These are phyloP conservation scores for Kryptolebias marmoratus DNA, from an alignment of 2,113 vertebrate genomes.

Conservation along the genomic window DNA sequence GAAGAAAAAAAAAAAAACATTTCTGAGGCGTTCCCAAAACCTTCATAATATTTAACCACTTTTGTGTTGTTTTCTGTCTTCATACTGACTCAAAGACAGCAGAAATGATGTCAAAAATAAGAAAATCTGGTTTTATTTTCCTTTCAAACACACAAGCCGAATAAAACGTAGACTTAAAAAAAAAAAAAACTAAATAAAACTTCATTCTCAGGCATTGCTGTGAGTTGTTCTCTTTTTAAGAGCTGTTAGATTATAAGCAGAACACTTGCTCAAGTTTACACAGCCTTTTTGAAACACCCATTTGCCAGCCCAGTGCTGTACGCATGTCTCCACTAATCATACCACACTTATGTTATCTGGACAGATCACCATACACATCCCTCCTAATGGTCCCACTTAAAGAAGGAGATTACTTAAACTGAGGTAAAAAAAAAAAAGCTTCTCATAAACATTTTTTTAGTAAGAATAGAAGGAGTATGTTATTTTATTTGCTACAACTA, in stretches of 20 bases:
- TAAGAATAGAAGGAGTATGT: too few relatives aligned
- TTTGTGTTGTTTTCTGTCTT: too few relatives aligned
- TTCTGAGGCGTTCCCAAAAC: too few relatives aligned
- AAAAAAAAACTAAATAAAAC: too few relatives aligned
- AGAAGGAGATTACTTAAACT: background rate
- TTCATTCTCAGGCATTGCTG: background rate
- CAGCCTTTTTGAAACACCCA: background rate
- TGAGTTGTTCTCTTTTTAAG: background rate
- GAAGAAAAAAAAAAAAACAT: background rate
- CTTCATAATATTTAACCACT: too few relatives aligned
- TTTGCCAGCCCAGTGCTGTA: background rate
- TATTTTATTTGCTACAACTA: too few relatives aligned
- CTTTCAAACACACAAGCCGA: background rate
- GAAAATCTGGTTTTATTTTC: too few relatives aligned
- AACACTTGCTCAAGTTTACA: background rate
- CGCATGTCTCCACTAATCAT: background rate
- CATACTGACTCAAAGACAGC: too few relatives aligned
- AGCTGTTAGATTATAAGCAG: background rate
- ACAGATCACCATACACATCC: background rate
- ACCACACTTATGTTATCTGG: background rate
- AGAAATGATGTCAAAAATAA: too few relatives aligned
- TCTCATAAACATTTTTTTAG: too few relatives aligned
- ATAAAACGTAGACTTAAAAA: background rate
- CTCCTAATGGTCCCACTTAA: background rate
- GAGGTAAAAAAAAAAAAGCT: background rate